Conservation (phyloP, 2,113 vertebrate genomes). For the Coptodon rendalli region DNA sequence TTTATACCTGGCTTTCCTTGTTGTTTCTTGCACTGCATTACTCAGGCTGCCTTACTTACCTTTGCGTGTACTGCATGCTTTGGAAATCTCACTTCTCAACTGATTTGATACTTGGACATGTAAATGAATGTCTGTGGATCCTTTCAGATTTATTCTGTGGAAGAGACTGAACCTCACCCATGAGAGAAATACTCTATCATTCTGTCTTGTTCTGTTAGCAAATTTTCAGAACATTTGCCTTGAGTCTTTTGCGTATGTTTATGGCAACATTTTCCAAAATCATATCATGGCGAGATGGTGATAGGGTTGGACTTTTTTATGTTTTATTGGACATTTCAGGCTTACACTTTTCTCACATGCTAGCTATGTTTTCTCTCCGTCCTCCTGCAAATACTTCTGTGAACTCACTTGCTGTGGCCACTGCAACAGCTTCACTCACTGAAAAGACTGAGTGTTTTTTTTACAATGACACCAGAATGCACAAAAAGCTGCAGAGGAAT, state of each 20-base stretch:
- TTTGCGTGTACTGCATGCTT: rapidly evolving
- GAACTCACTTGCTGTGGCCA: not conserved
- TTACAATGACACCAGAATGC: not conserved
- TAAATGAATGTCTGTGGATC: not conserved
- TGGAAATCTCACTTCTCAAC: not conserved
- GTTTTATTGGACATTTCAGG: rapidly evolving
- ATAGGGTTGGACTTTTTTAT: not conserved
- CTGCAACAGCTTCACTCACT: not conserved
- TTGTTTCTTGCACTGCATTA: not conserved
- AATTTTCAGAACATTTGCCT: not conserved
- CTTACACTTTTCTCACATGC: not conserved
- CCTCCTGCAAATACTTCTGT: not conserved
- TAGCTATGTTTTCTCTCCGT: rapidly evolving
- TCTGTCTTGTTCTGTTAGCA: not conserved
- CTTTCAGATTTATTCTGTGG: not conserved
- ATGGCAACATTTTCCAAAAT: not conserved
- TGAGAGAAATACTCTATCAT: not conserved
- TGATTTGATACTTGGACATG: not conserved
- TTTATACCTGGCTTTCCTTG: not conserved
- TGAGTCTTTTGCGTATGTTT: not conserved
- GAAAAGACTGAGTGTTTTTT: not conserved
- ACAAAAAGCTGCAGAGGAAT: rapidly evolving
- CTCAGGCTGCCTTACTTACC: not conserved
- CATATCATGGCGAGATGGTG: not conserved
- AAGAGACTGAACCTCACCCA: not conserved